Base-by-base conservation (phyloP, 2,888 invertebrate genomes). In the Pasiphila rectangulata region DNA sequence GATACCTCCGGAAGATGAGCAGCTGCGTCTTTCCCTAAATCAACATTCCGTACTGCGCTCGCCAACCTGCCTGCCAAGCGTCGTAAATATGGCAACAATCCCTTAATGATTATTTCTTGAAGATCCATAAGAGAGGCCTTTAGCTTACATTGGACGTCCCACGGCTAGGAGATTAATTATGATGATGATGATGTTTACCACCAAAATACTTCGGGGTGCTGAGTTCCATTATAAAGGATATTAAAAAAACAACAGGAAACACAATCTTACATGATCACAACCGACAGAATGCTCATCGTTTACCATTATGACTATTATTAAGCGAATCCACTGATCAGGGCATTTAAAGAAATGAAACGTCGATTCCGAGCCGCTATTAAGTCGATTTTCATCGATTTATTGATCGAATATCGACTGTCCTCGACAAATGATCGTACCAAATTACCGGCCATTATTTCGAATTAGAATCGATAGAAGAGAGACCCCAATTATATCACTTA, bases 341-440 rank as follows among this genome's bases (percentile, higher is more conserved):
- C 83, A 88, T 88, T 88, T 88, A 85, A 80, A 88, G 86, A 88
- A 88, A 88, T 87, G 81, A 88, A 88, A 84, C 81, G 83, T 81
- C 84, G 78, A 82, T 82, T 82, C 66, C 62, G 66, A 72, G 72
- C 84, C 72, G 79, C 81, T 74, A 88, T 87, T 85, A 87, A 77
- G 79, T 74, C 79, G 81, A 83, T 84, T 86, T 82, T 78, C 81
- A 80, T 83, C 87, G 87, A 88, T 88, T 86, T 87, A 87, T 88
- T 84, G 87, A 86, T 85, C 82, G 84, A 81, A 83, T 80, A 86
- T 83, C 85, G 87, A 85, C 79, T 87, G 87, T 88, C 87, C 84
- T 83, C 85, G 75, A 82, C 83, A 83, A 88, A 84, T 83, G 86
- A 75, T 81, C 80, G 79, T 68, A 79, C 70, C 72, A 88, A 88